A percentile compares a stretch with the other conserved stretches of the same genome.
Conservation (phyloP, 2,797 vertebrate genomes). For the Channallabes apus region DNA sequence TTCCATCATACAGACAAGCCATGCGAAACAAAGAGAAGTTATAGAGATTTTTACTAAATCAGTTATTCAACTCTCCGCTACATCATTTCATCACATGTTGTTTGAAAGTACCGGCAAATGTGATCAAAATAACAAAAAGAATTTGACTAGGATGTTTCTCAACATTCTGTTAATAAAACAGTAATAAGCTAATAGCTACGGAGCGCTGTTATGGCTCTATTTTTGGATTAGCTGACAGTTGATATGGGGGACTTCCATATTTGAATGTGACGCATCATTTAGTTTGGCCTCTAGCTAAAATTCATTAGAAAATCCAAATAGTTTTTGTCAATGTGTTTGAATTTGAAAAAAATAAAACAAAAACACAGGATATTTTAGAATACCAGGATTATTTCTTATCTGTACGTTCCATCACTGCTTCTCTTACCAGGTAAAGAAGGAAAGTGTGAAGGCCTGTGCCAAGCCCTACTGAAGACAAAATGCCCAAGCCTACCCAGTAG, state of each 20-base stretch:
- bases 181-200: background rate
- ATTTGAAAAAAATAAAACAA: background rate
- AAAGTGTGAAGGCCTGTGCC: slow-evolving; percentile 98
- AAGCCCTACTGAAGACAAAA: slow-evolving; percentile 96
- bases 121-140: background rate
- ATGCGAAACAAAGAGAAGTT: background rate
- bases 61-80: background rate
- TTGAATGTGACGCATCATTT: slow-evolving; percentile 23
- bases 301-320: background rate
- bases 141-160: background rate
- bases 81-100: background rate
- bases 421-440: slow-evolving; percentile 94
- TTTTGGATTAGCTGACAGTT: slow-evolving; percentile 35
- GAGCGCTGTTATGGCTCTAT: slow-evolving; percentile 6
- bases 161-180: too few species aligned
- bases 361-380: background rate
- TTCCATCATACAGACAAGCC: slow-evolving; percentile 7
- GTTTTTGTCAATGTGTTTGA: background rate
- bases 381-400: background rate
- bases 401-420: background rate
- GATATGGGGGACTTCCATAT: slow-evolving; percentile 30
- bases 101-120: background rate
- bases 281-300: slow-evolving; percentile 7
- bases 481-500: slow-evolving; percentile 98
- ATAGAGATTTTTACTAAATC: background rate